phyloP scores from a whole-genome alignment of 1,140 invertebrate species.

The Drosophila tsacasi region DNA sequence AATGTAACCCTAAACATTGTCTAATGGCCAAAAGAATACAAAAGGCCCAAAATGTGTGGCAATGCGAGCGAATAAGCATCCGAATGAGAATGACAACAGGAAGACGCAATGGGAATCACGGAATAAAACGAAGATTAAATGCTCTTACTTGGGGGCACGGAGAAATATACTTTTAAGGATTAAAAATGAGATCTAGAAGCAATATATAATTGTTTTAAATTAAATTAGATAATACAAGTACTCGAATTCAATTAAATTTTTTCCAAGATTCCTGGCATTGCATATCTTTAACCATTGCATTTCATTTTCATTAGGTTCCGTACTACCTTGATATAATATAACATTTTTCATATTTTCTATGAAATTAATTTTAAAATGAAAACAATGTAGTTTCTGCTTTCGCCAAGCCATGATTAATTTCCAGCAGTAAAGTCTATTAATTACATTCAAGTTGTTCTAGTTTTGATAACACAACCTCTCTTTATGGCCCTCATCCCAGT shows the following conservation, averaged over 20 bases:
- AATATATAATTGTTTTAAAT: neutral
- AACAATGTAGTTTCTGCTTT: neutral
- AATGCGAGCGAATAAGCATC: constrained; percentile 30
- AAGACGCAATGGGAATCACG: neutral
- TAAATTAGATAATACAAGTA: neutral
- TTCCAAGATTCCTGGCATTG: too few relatives aligned
- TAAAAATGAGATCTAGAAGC: neutral
- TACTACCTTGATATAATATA: neutral
- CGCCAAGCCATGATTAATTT: constrained; percentile 23
- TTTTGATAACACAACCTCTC: constrained; percentile 34
- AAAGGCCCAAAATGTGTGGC: constrained; percentile 44
- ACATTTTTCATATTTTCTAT: neutral
- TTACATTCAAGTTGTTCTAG: constrained; percentile 40
- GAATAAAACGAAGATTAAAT: constrained; percentile 1
- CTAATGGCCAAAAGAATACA: constrained; percentile 62
- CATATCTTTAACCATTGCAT: neutral
- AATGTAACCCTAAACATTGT: constrained; percentile 68
- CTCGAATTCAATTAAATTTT: neutral
- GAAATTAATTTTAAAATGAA: neutral
- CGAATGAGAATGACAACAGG: constrained; percentile 35
- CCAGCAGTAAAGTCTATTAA: constrained; percentile 31
- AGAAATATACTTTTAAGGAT: neutral
- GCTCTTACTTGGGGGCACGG: neutral
- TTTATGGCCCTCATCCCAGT: constrained; percentile 14
- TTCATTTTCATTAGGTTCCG: neutral